Percentiles rank a stretch among this genome's conserved stretches.
phyloP scores from a whole-genome alignment of 2,888 invertebrate genomes.

The Limulus polyphemus region DNA sequence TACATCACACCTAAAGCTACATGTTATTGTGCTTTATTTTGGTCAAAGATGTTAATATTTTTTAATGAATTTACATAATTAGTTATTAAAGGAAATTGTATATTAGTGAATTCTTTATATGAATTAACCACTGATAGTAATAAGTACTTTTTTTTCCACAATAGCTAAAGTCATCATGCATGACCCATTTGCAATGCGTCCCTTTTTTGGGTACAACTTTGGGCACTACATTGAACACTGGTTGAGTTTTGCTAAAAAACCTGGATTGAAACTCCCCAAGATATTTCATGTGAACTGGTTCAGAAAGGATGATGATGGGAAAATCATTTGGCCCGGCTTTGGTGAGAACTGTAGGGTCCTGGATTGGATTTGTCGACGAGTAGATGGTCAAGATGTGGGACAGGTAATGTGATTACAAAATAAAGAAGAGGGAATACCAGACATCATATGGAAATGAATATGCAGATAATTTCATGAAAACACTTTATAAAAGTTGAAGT shows the following conservation, averaged over 20 bases:
- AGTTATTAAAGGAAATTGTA: no score
- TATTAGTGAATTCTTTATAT: no score
- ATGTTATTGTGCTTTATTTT: no score
- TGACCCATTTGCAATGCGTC: conserved; percentile 99
- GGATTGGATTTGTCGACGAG: conserved; percentile 85
- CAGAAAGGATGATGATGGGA: conserved; percentile 67
- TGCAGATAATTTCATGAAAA: no score
- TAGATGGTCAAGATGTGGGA: conserved; percentile 57
- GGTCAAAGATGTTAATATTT: no score
- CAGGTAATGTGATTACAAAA: conserved; percentile 22
- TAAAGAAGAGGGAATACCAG: no score
- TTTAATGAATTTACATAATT: no score
- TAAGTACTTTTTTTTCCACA: no score
- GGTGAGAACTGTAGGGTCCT: conserved; percentile 92
- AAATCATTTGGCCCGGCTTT: conserved; percentile 98
- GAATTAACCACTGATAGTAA: no score
- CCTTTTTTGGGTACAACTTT: conserved; percentile 99
- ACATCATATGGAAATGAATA: no score
- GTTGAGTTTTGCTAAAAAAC: conserved; percentile 63
- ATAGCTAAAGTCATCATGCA: conserved; percentile 59
- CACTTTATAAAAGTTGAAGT: no score
- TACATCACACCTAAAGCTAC: no score
- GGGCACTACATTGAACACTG: conserved; percentile 90
- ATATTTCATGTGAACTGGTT: conserved; percentile 99
- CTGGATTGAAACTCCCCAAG: conserved; percentile 56